phyloP scores from a whole-genome alignment of 1,140 invertebrate genomes.

The fruit fly (Drosophila melanogaster) region Release_6_plus_ISO1_MT NT_033777.3:25703501-25704000 shows the following conservation, averaged over 20 bases:
- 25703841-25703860: constrained; percentile 81
- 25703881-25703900: constrained; percentile 77
- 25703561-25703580: constrained; percentile 36
- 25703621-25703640: constrained; percentile 41
- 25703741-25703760: constrained; percentile 11
- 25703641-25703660: constrained; percentile 9
- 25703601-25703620: constrained; percentile 74
- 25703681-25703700: constrained; percentile 71
- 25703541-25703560: constrained; percentile 56
- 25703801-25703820: constrained; percentile 34
- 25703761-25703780: constrained; percentile 5
- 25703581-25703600: constrained; percentile 67
- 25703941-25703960: constrained; percentile 81
- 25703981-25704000: constrained; percentile 47
- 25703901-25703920: constrained; percentile 80
- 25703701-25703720: constrained; percentile 75
- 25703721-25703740: constrained; percentile 59
- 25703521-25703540: constrained; percentile 55
- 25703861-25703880: constrained; percentile 48
- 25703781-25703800: background rate
- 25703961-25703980: constrained; percentile 70
- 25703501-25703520: constrained; percentile 18
- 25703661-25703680: constrained; percentile 53
- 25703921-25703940: constrained; percentile 73
- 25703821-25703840: constrained; percentile 74